Evolutionary conservation across 2,113 vertebrate genomes (phyloP).

Genomic region (Hyperopisus bebe): DNA sequence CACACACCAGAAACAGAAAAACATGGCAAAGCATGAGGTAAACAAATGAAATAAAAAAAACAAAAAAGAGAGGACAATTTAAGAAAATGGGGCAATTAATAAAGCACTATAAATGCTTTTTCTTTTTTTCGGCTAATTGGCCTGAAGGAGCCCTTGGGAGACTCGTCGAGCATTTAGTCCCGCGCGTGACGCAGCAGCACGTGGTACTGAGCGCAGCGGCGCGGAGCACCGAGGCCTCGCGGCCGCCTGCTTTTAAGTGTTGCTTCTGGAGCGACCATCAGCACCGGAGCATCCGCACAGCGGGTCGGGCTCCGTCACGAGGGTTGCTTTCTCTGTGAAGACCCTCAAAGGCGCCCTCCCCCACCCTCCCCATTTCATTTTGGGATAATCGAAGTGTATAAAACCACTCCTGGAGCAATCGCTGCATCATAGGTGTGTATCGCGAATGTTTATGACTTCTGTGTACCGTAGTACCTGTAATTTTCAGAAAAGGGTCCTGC

Average conservation of each 20-base stretch:
- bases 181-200: neutral
- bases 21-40: neutral
- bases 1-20: neutral
- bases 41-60: neutral
- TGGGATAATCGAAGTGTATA: constrained; percentile 70
- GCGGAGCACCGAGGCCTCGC: neutral
- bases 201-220: neutral
- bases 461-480: constrained; percentile 66
- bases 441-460: constrained; percentile 63
- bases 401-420: constrained; percentile 65
- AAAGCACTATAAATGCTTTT: neutral
- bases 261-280: constrained; percentile 28
- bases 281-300: constrained; percentile 38
- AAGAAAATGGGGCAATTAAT: neutral
- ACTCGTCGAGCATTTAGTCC: neutral
- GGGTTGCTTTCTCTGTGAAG: constrained; percentile 44
- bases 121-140: neutral
- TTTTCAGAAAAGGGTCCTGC: constrained; percentile 52
- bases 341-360: constrained; percentile 61
- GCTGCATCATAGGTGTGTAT: constrained; percentile 59
- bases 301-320: constrained; percentile 38
- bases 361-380: constrained; percentile 58
- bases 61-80: neutral
- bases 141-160: neutral
- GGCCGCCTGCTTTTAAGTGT: constrained; percentile 25